Conservation (phyloP, 2,888 invertebrate species). For the Blomia tropicalis region DNA sequence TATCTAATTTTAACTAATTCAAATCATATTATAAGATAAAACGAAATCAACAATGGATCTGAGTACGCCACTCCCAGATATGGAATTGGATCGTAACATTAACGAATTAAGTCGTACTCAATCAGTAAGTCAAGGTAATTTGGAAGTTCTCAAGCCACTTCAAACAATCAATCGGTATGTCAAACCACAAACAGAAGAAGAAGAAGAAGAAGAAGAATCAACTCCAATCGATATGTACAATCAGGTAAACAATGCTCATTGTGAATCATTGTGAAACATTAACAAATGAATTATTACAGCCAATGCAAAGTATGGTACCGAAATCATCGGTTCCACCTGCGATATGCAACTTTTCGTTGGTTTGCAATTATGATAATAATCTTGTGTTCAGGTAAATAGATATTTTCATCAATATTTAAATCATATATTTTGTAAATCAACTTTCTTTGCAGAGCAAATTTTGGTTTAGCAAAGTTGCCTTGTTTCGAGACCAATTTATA, state of each 20-base stretch:
- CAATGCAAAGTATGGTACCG: not conserved
- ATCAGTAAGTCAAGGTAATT: not conserved
- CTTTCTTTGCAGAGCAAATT: not conserved
- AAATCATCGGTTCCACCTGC: not conserved
- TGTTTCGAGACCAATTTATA: constrained; percentile 4
- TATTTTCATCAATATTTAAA: not conserved
- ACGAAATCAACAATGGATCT: not conserved
- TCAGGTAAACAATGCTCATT: not conserved
- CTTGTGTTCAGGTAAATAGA: constrained; percentile 9
- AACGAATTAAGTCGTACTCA: not conserved
- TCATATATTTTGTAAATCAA: not conserved
- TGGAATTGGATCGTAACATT: not conserved
- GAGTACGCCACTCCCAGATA: not conserved
- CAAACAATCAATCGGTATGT: not conserved
- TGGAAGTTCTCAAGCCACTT: not conserved
- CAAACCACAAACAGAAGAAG: too few species aligned
- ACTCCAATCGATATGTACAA: not conserved
- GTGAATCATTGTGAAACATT: not conserved
- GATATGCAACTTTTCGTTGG: constrained; percentile 9
- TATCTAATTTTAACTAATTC: not conserved
- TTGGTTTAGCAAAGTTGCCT: not conserved
- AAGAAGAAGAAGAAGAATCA: not conserved
- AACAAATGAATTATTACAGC: not conserved
- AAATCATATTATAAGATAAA: not conserved
- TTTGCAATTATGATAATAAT: constrained; percentile 6